A percentile compares a stretch with the other conserved stretches of the same genome.
phyloP scores from a whole-genome alignment of 2,113 vertebrate species.

The Vimba vimba region DNA sequence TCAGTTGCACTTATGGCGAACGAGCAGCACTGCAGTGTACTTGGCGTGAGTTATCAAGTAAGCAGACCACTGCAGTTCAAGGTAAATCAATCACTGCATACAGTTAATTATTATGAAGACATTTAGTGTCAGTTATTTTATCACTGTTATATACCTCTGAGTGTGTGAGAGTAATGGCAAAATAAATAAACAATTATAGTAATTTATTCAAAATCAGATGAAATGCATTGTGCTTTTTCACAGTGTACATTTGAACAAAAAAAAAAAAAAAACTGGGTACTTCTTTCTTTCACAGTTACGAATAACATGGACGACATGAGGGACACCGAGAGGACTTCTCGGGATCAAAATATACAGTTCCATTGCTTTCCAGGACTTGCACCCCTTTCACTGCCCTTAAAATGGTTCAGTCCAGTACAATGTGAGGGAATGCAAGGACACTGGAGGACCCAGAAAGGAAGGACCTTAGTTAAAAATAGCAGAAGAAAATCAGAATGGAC shows the following conservation, averaged over 20 bases:
- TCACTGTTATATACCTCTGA: not conserved
- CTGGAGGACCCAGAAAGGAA: conserved; percentile 46
- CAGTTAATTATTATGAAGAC: not conserved
- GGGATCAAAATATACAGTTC: conserved; percentile 40
- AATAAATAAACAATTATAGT: conserved; percentile 21
- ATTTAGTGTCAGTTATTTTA: conserved; percentile 1
- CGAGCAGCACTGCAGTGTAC: not conserved
- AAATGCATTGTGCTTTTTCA: conserved; percentile 6
- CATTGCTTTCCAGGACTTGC: conserved; percentile 27
- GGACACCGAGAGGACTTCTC: conserved; percentile 30
- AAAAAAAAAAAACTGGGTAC: not conserved
- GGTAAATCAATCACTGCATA: not conserved
- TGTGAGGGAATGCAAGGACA: conserved; percentile 59
- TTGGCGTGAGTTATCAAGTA: not conserved
- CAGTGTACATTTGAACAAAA: conserved; percentile 3
- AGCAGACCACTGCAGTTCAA: conserved; percentile 6
- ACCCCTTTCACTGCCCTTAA: conserved; percentile 33
- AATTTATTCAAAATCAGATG: conserved; percentile 24
- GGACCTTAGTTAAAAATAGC: conserved; percentile 46
- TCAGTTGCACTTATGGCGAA: not conserved
- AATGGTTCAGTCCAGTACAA: conserved; percentile 62
- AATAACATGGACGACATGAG: conserved; percentile 17
- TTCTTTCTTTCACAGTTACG: conserved; percentile 21
- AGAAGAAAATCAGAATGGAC: conserved; percentile 1
- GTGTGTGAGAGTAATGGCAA: not conserved